These are phyloP conservation scores for Alcis repandata DNA, from an alignment of 2,888 invertebrate genomes.

Conservation along the genomic window DNA sequence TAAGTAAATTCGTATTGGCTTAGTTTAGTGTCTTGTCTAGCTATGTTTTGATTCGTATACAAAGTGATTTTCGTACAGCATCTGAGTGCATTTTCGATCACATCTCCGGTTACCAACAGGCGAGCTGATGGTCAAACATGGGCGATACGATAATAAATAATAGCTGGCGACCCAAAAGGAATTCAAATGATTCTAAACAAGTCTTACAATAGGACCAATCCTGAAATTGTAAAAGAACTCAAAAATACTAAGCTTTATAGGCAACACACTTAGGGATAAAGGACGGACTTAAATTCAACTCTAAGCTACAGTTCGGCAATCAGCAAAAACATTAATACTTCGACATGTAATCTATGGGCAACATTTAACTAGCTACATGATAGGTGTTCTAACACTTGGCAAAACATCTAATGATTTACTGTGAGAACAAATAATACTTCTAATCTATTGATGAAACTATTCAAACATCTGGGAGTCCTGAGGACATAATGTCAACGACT, in stretches of 20 bases:
- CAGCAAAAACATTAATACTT: not conserved
- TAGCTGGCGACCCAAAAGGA: no score
- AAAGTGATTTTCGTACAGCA: no score
- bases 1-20: no score
- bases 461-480: slow-evolving; percentile 68
- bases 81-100: not conserved
- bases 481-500: slow-evolving; percentile 82
- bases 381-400: not conserved
- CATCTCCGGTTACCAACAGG: not conserved
- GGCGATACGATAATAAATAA: no score
- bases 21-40: no score
- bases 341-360: not conserved
- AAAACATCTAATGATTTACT: slow-evolving; percentile 23
- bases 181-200: no score
- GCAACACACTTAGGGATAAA: not conserved
- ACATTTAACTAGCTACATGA: slow-evolving; percentile 19
- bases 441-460: slow-evolving; percentile 22
- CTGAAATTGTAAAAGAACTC: not conserved
- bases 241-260: not conserved
- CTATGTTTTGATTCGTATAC: no score
- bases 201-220: no score
- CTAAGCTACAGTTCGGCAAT: not conserved
- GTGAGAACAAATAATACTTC: slow-evolving; percentile 18
- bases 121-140: not conserved
- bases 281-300: not conserved